Evolutionary conservation across 2,797 vertebrate genomes (phyloP), one percentile per base, ranked within the genome.

Genomic region (Gymnoscopelus microlampas): DNA sequence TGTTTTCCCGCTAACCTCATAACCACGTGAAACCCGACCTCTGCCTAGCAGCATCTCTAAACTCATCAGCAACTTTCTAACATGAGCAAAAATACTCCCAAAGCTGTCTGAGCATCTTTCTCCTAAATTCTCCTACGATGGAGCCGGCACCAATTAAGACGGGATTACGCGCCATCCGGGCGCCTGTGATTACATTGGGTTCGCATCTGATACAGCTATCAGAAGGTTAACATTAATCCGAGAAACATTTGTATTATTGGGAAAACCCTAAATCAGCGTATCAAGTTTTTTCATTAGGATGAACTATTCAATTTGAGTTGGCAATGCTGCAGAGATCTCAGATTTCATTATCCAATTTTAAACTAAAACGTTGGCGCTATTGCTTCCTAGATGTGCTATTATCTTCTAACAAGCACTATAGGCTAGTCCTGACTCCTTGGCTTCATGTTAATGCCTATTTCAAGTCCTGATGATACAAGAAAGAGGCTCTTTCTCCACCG

Each of bases 11-110:
- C 63, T 71, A 62, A 81, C 60, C 51, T 78, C 63, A 62, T 57
- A 71, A 77, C 48, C 74, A 35, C 53, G 24, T 73, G 74, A 82
- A 84, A 80, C 73, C 60, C 57, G 66, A 81, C 65, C 76, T 77
- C 63, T 53, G 60, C 54, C 66, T 60, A 48, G 58, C 63, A 63
- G 44, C 54, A 51, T 63, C 54, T 76, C 53, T 48, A 59, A 73
- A 35, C 60, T 77, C 62, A 70, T 66, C 67, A 57, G 14, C 32
- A 48, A 58, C 35, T 8, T 58, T 5, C 54, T 49, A 69, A 44
- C 39, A 44, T 8, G 7, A 73, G 71, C 65, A 76, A 51, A 51
- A n/a, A 77, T 15, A 10, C 54, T 12, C 12, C 44, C 49, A 67
- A 73, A 44, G 39, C 44, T 64, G 62, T 63, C 63, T 57, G 63